Conservation (phyloP, 2,888 invertebrate species). For the Drosophila subsilvestris region DNA sequence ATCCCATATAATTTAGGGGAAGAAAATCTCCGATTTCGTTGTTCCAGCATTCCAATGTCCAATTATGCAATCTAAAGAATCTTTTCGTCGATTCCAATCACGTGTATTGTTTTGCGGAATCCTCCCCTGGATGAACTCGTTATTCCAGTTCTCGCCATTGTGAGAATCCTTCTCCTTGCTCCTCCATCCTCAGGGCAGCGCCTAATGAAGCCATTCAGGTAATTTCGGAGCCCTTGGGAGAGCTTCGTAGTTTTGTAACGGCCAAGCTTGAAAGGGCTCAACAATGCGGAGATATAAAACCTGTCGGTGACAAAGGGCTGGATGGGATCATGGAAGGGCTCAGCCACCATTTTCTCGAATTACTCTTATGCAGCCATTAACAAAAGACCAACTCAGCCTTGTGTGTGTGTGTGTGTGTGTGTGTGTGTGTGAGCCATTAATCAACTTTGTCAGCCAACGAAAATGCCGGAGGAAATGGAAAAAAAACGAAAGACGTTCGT, state of each 20-base stretch:
- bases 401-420: slow-evolving; percentile 19
- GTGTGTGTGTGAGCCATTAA: slow-evolving; percentile 54
- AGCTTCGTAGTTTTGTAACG: slow-evolving; percentile 21
- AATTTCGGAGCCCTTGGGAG: slow-evolving; percentile 17
- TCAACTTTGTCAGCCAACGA: slow-evolving; percentile 57
- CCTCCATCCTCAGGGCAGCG: slow-evolving; percentile 5
- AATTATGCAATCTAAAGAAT: neutral
- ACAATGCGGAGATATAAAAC: slow-evolving; percentile 34
- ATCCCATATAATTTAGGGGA: slow-evolving; percentile 1
- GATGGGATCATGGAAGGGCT: slow-evolving; percentile 26
- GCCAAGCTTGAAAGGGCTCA: slow-evolving; percentile 27
- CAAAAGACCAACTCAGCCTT: slow-evolving; percentile 30
- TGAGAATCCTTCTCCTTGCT: slow-evolving; percentile 35
- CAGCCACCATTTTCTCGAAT: slow-evolving; percentile 59
- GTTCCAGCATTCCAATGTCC: neutral
- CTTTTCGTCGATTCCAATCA: neutral
- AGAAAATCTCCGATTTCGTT: neutral
- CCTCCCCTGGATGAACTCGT: slow-evolving; percentile 32
- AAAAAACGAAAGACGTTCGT: slow-evolving; percentile 31
- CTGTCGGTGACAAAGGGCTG: slow-evolving; percentile 46
- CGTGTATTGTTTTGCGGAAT: slow-evolving; percentile 22
- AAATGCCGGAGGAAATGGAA: slow-evolving; percentile 44
- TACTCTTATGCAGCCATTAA: slow-evolving; percentile 48
- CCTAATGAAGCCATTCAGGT: slow-evolving; percentile 66
- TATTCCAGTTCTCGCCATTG: slow-evolving; percentile 35